A percentile compares a stretch with the other conserved stretches of the same genome.
Evolutionary conservation across 35 echinoderm and acorn worm genomes (phyloP).

Genomic region (Apostichopus californicus): DNA sequence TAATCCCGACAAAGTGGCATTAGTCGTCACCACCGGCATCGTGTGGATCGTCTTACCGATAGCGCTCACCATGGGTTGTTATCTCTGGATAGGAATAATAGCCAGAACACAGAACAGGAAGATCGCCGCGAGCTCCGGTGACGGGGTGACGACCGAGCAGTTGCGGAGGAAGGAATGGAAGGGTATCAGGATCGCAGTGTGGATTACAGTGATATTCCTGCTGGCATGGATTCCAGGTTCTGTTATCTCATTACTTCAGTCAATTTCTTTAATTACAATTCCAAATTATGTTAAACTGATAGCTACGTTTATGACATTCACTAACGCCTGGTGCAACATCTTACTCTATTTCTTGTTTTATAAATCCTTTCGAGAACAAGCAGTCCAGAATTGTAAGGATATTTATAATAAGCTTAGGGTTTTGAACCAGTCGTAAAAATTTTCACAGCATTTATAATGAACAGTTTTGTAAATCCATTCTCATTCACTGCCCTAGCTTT

Average conservation of each 20-base stretch:
- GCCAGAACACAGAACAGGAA: background rate
- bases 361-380: background rate
- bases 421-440: too few relatives aligned
- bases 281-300: background rate
- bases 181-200: background rate
- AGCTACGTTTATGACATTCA: background rate
- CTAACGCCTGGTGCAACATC: background rate
- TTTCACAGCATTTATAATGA: too few relatives aligned
- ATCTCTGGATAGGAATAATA: constrained; percentile 8
- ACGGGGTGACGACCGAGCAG: background rate
- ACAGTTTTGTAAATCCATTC: too few relatives aligned
- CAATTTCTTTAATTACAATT: background rate
- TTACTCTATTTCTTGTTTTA: constrained; percentile 20
- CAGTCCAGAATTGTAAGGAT: background rate
- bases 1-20: background rate
- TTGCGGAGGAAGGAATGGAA: constrained; percentile 2
- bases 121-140: background rate
- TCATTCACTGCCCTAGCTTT: too few relatives aligned
- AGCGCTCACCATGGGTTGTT: background rate
- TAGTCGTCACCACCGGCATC: background rate
- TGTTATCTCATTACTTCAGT: background rate
- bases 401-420: too few relatives aligned
- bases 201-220: background rate
- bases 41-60: background rate
- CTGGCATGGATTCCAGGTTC: background rate